These are phyloP conservation scores for Styela clava DNA, from an alignment of 23 tunicate genomes.

Conservation along the genomic window DNA sequence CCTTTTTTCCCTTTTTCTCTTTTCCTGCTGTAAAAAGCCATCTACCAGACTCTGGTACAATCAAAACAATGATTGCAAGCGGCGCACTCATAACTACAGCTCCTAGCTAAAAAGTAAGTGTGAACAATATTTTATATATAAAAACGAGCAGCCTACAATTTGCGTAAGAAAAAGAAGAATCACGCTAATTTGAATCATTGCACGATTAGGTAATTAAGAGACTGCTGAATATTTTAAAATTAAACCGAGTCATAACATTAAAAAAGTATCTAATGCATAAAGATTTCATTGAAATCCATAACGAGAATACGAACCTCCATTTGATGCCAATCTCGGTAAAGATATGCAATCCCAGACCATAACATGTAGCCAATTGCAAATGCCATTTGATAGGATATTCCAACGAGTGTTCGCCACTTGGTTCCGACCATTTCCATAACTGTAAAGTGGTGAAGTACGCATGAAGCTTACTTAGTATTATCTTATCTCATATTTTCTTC, in stretches of 20 bases:
- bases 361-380: slow-evolving; percentile 95
- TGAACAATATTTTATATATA: background rate
- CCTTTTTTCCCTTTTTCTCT: slow-evolving; percentile 31
- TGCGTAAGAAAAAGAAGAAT: no score
- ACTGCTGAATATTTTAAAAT: no score
- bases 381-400: slow-evolving; percentile 65
- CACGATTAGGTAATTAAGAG: no score
- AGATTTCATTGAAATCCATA: no score
- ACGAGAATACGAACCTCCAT: no score
- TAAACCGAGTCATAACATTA: no score
- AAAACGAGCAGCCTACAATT: background rate
- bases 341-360: slow-evolving; percentile 82
- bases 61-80: slow-evolving; percentile 9
- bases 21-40: slow-evolving; percentile 25
- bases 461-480: no score
- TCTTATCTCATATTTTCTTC: no score
- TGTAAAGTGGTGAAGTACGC: no score
- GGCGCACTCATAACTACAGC: slow-evolving; percentile 14
- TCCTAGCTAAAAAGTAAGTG: background rate
- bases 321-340: slow-evolving; percentile 69
- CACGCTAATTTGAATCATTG: no score
- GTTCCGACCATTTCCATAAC: slow-evolving; percentile 89
- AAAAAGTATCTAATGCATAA: no score
- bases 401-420: slow-evolving; percentile 64
- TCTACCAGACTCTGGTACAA: slow-evolving; percentile 19